Base-by-base conservation (phyloP, 2,113 vertebrate species). In the Lepisosteus oculatus region DNA sequence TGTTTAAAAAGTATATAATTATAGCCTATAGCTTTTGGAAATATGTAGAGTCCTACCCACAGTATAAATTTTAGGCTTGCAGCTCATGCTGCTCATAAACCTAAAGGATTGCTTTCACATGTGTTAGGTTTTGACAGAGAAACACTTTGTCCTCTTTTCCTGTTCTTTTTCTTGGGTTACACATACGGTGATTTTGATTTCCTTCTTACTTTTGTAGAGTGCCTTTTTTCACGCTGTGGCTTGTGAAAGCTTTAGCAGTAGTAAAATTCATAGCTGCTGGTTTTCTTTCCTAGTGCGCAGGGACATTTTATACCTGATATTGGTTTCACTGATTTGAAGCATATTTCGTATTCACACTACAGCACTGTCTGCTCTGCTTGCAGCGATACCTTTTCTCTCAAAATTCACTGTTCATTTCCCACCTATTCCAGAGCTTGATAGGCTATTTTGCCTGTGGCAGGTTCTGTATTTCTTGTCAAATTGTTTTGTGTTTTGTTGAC, bases 381-480 rank as follows among this genome's bases (percentile, higher is more conserved):
- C 8, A 45, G 62, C 67, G 15, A 70, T 79, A 68, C 45, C 70
- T 74, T 76, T 67, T 71, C 64, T 73, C 74, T 73, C 44, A 62
- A 43, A 54, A 76, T 78, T 78, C 67, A 74, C 65, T 83, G 79
- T 85, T 87, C 72, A 74, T 84, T 91, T 91, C 80, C 29, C 83
- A 76, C 55, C 81, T 91, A 77, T 73, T 80, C 69, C 70, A 80
- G 74, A 84, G 70, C 71, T 76, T 79, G 85, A 82, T 79, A 85
- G 81, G 81, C 81, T 84, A 76, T 82, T 90, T 87, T 81, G 82
- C 80, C 84, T 81, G 85, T 74, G 88, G 86, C 85, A 81, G 74
- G 80, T 79, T 87, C 80, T 68, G 54, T 86, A 65, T 90, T 86
- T 85, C 85, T 85, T 86, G 78, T 88, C 87, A 84, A 88, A 86